A percentile compares a stretch with the other conserved stretches of the same genome.
Evolutionary conservation across 2,113 vertebrate genomes (phyloP).

Genomic region (Craseonycteris thonglongyai): DNA sequence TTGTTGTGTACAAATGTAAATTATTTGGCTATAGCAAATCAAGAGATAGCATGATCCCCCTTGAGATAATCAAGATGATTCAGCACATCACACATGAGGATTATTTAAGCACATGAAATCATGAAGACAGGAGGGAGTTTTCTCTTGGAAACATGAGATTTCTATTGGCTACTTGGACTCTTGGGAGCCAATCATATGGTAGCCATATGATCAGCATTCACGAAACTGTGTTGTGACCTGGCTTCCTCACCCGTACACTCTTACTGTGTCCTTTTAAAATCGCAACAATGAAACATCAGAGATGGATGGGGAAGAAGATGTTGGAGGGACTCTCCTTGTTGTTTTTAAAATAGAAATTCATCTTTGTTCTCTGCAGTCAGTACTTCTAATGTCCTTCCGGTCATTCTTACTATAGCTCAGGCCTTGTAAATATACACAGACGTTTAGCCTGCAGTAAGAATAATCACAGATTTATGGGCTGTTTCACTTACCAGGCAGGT

Average conservation of each 20-base stretch:
- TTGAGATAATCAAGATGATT: neutral
- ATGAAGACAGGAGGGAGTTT: neutral
- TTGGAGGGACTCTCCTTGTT: neutral
- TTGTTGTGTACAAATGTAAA: neutral
- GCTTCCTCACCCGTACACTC: fast-evolving
- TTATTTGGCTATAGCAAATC: neutral
- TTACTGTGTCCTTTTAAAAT: neutral
- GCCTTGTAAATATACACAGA: neutral
- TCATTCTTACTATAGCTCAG: neutral
- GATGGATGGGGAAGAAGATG: fast-evolving
- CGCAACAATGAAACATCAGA: neutral
- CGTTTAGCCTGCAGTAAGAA: neutral
- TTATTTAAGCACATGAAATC: neutral
- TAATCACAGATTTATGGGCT: neutral
- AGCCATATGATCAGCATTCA: neutral
- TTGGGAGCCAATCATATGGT: neutral
- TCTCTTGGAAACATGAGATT: neutral
- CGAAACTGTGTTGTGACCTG: neutral
- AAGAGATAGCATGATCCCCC: neutral
- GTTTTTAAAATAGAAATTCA: neutral
- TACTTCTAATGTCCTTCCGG: neutral
- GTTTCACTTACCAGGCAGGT: neutral
- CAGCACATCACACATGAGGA: neutral
- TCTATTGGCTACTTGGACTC: neutral
- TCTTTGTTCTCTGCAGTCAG: neutral